These are phyloP conservation scores for Aleiodes leptofemur DNA, from an alignment of 2,888 invertebrate species.

Conservation along the genomic window DNA sequence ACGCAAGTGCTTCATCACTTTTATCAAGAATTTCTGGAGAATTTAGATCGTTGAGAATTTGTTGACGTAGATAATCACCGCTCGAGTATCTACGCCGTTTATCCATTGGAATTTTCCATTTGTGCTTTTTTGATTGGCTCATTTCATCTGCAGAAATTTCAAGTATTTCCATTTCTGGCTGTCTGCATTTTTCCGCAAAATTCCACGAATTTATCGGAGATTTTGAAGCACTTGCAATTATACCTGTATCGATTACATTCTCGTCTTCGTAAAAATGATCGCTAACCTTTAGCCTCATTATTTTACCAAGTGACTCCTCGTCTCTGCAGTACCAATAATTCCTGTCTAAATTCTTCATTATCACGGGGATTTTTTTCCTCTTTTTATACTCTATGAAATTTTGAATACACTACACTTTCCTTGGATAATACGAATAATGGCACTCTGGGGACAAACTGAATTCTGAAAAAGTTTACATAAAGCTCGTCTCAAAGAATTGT, in stretches of 20 bases:
- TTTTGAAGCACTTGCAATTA: neutral
- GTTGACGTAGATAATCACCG: constrained; percentile 67
- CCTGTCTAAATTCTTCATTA: neutral
- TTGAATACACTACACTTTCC: neutral
- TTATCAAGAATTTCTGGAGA: constrained; percentile 54
- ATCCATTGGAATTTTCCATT: constrained; percentile 31
- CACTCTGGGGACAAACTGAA: no score
- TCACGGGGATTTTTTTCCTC: neutral
- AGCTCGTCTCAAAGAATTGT: constrained; percentile 41
- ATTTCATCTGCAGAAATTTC: no score
- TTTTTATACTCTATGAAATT: neutral
- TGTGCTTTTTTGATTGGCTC: neutral
- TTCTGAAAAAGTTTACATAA: constrained; percentile 55
- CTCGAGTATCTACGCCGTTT: constrained; percentile 61
- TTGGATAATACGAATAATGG: no score
- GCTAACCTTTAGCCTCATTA: neutral
- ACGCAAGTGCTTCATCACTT: constrained; percentile 61
- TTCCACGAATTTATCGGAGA: neutral
- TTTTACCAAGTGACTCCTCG: no score
- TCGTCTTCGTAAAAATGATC: neutral
- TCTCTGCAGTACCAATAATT: neutral
- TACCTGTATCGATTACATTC: neutral
- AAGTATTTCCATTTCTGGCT: no score
- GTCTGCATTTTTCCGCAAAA: no score
- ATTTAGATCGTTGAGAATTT: constrained; percentile 65